Base-by-base conservation (phyloP, 2,113 vertebrate genomes). In the Nipponia nippon region DNA sequence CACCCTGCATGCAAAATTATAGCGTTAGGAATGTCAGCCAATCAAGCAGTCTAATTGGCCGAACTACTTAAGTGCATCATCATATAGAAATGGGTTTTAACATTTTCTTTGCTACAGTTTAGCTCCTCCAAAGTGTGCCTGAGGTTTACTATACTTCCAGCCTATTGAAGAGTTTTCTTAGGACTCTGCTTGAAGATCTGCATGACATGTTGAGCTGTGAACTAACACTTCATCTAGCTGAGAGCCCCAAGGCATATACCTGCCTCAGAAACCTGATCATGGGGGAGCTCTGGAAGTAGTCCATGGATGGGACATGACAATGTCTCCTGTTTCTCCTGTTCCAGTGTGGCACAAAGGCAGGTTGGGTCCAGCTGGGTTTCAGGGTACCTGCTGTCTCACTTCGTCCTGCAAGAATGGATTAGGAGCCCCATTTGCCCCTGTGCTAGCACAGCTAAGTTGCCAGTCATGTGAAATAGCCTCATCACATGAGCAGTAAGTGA, bases 41-140 rank as follows among this genome's bases (percentile, higher is more conserved):
- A 89, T 81, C 91, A 89, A 85, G 82, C 42, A 36, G 40, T 78
- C 79, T 97, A 95, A 97, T 94, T 97, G 91, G 85, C 65, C 6
- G 4, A 93, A 90, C 85, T 94, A 66, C 61, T 86, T 47, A 73
- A 93, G 52, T 82, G 63, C 55, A 72, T 89, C 6, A 3, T 70
- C 47, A 63, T 52, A 76, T 38, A 93, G 95, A 91, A 40, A 91
- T 76, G 77, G 66, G 56, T 73, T 91, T 93, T 89, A 96, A 75
- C 44, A 38, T 66, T 96, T 85, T 93, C 85, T 91, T 87, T 89
- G 73, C 86, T 47, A 47, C 62, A 46, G 44, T 56, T 79, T 65
- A 79, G 22, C 59, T 95, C 62, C 36, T 86, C n/a, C 10, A 10
- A 80, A 95, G 32, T n/a, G 16, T 63, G 42, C 26, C 77, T 85